These are phyloP conservation scores for Lanius ludovicianus DNA, from an alignment of 2,113 vertebrate species.

Conservation along the genomic window DNA sequence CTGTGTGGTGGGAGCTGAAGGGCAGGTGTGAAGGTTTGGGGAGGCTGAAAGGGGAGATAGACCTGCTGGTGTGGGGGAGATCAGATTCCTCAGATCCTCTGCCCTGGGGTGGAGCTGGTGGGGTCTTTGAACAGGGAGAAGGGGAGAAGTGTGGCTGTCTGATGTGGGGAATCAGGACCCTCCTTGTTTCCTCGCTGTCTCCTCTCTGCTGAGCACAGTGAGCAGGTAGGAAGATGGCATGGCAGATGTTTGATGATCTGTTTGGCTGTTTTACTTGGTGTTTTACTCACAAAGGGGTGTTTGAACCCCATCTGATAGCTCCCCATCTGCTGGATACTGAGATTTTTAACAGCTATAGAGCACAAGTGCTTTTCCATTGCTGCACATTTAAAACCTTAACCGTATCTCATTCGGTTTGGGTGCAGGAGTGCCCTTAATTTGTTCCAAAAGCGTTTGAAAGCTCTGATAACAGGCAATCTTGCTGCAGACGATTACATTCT, in stretches of 20 bases:
- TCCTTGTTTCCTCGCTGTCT: rapidly evolving
- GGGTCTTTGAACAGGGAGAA: rapidly evolving
- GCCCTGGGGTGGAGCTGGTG: rapidly evolving
- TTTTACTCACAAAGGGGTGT: not conserved
- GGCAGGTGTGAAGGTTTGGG: not conserved
- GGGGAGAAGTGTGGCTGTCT: not conserved
- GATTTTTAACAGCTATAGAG: not conserved
- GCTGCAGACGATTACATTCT: slow-evolving; percentile 5
- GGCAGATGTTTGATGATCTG: not conserved
- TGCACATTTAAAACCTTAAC: not conserved
- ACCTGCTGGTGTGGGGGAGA: rapidly evolving
- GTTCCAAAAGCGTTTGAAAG: slow-evolving; percentile 36
- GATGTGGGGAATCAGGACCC: not conserved
- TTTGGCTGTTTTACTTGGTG: not conserved
- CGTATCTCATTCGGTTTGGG: not conserved
- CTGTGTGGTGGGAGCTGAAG: not conserved
- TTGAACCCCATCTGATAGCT: not conserved
- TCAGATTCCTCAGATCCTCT: rapidly evolving
- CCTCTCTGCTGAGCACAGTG: not conserved
- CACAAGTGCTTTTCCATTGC: not conserved
- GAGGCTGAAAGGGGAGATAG: not conserved
- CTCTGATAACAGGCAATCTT: slow-evolving; percentile 47
- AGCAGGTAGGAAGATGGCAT: not conserved
- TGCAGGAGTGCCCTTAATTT: slow-evolving; percentile 45
- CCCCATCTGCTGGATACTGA: not conserved